These are phyloP conservation scores for Gephyroberyx darwinii DNA, from an alignment of 2,797 vertebrate species.

Conservation along the genomic window DNA sequence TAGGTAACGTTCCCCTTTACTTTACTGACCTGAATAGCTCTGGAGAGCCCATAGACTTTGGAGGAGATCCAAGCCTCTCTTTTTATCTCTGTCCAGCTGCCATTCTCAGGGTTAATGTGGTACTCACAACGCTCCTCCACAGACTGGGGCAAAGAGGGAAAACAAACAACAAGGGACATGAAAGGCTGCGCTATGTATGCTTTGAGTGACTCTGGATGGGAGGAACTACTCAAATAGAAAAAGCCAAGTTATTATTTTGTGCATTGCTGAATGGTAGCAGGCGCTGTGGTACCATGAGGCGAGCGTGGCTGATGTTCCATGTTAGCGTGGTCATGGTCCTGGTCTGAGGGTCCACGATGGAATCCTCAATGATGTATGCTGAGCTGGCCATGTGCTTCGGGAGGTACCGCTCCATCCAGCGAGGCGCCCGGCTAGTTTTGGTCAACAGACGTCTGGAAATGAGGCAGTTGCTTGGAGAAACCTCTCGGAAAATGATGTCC, in stretches of 20 bases:
- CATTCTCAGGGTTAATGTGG: constrained; percentile 88
- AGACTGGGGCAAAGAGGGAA: constrained; percentile 74
- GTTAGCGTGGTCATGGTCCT: constrained; percentile 94
- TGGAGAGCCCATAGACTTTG: constrained; percentile 90
- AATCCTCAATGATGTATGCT: constrained; percentile 97
- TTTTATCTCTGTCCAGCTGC: constrained; percentile 91
- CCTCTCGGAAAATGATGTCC: constrained; percentile 94
- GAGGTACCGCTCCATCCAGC: constrained; percentile 93
- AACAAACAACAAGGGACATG: constrained; percentile 27
- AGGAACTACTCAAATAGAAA: no score
- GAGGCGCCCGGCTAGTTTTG: constrained; percentile 94
- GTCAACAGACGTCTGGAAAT: constrained; percentile 94
- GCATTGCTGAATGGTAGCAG: background rate
- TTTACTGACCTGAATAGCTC: constrained; percentile 91
- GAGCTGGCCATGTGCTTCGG: constrained; percentile 91
- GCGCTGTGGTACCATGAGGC: constrained; percentile 87
- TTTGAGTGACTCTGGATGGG: no score
- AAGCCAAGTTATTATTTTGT: background rate
- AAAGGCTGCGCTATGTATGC: background rate
- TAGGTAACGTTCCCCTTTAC: constrained; percentile 28
- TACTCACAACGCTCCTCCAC: constrained; percentile 94
- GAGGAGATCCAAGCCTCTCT: constrained; percentile 97
- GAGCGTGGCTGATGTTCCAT: constrained; percentile 96
- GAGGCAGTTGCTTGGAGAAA: constrained; percentile 92
- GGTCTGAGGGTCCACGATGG: constrained; percentile 92